A percentile compares a stretch with the other conserved stretches of the same genome.
Conservation (phyloP, 2,113 vertebrate genomes). For the Microtus montanus region DNA sequence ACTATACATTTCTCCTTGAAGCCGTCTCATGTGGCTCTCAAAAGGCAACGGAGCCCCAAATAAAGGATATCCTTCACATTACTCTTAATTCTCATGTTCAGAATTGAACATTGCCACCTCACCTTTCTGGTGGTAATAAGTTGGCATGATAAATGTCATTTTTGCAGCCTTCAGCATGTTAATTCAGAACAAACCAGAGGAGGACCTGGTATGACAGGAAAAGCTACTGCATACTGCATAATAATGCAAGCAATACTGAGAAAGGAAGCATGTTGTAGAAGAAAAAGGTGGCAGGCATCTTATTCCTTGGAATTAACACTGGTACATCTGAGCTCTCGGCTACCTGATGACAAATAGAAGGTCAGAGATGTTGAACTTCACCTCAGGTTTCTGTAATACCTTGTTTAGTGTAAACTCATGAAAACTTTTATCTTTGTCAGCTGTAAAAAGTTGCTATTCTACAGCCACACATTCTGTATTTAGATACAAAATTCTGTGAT, state of each 20-base stretch:
- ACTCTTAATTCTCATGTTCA: not conserved
- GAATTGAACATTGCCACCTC: not conserved
- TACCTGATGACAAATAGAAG: not conserved
- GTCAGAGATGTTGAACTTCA: not conserved
- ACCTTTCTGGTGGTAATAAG: not conserved
- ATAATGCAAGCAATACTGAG: not conserved
- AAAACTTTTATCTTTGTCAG: not conserved
- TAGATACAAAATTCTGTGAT: not conserved
- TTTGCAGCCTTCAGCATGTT: not conserved
- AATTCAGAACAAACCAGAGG: not conserved
- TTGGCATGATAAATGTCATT: not conserved
- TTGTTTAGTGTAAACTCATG: not conserved
- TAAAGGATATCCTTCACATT: slow-evolving; percentile 13
- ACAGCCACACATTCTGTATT: not conserved
- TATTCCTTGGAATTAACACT: not conserved
- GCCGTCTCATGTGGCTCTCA: not conserved
- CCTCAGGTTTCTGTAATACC: not conserved
- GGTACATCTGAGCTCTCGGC: not conserved
- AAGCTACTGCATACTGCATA: not conserved
- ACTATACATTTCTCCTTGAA: not conserved
- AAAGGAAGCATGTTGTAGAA: not conserved
- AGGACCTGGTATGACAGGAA: not conserved
- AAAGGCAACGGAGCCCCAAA: not conserved
- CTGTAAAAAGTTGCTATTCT: not conserved
- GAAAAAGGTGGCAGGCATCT: not conserved